Base-by-base conservation (phyloP, 2,797 vertebrate species). In the Micromesistius poutassou region DNA sequence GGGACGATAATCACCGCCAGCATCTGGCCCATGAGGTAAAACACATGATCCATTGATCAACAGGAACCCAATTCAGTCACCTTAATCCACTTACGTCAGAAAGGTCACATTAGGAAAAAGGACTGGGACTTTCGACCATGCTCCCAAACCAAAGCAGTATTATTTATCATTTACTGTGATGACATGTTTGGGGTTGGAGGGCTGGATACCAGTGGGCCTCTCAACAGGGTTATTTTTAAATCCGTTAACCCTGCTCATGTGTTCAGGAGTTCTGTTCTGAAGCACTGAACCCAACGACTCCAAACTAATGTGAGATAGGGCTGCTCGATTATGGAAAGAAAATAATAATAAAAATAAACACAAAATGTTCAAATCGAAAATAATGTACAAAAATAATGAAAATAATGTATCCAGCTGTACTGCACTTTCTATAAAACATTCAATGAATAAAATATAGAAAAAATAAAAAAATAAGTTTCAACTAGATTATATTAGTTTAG, bases 241-340 rank as follows among this genome's bases (percentile, higher is more conserved):
- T 42, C 40, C 12, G 40, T 42, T 42, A 12, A 13, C 40, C 40
- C 13, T 16, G 12, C 40, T 16, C 40, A 42, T 16, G 40, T 7
- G 7, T 8, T n/a, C 50, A n/a, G 72, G 28, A n/a, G n/a, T 35
- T 8, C 7, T 40, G 35, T 7, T 28, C 33, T 30, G 25, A 2
- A 14, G 36, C 1, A 25, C 28, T 42, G 40, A 16, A 42, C 62
- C 22, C 62, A 66, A 30, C 10, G n/a, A 70, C 19, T 12, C 46
- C 0, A 10, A 42, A 16, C 13, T 16, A 2, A 10, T 25, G 33
- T 3, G 74, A 85, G 85, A 85, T 85, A 96, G 33, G 33, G 33
- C 33, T 35, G 33, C 33, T 35, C 33, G 33, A 6, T 35, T 6
- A n/a, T n/a, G n/a, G n/a, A n/a, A n/a, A n/a, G n/a, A n/a, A n/a